These are phyloP conservation scores for Ophthalmolycus amberensis DNA, from an alignment of 2,113 vertebrate species.

Conservation along the genomic window DNA sequence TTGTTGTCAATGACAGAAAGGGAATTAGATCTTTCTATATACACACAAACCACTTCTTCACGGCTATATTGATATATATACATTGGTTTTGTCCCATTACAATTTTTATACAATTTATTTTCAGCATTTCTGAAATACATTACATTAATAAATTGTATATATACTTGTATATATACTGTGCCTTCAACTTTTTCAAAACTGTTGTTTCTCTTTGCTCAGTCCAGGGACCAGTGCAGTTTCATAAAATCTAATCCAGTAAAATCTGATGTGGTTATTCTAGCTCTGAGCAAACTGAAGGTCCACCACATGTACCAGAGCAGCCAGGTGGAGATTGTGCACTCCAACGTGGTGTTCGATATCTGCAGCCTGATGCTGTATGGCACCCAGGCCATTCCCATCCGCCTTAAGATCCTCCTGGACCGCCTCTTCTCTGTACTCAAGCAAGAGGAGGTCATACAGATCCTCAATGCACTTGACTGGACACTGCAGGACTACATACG, in stretches of 20 bases:
- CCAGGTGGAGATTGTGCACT: conserved; percentile 98
- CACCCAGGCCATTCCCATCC: conserved; percentile 95
- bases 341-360: conserved; percentile 97
- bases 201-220: neutral
- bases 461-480: conserved; percentile 96
- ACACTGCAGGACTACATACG: conserved; percentile 97
- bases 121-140: neutral
- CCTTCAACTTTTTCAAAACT: neutral
- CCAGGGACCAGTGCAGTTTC: neutral
- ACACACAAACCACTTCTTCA: neutral
- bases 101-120: neutral
- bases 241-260: conserved; percentile 12
- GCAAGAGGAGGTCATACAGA: conserved; percentile 96
- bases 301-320: conserved; percentile 91
- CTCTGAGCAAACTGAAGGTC: conserved; percentile 94
- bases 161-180: neutral
- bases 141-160: neutral
- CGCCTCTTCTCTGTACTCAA: conserved; percentile 97
- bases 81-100: neutral
- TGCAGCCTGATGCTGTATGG: conserved; percentile 98
- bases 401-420: conserved; percentile 97
- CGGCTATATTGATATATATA: neutral
- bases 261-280: conserved; percentile 77
- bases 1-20: no score
- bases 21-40: neutral